Evolutionary conservation across 2,888 invertebrate species (phyloP).

Genomic region (Ectemnius lituratus): DNA sequence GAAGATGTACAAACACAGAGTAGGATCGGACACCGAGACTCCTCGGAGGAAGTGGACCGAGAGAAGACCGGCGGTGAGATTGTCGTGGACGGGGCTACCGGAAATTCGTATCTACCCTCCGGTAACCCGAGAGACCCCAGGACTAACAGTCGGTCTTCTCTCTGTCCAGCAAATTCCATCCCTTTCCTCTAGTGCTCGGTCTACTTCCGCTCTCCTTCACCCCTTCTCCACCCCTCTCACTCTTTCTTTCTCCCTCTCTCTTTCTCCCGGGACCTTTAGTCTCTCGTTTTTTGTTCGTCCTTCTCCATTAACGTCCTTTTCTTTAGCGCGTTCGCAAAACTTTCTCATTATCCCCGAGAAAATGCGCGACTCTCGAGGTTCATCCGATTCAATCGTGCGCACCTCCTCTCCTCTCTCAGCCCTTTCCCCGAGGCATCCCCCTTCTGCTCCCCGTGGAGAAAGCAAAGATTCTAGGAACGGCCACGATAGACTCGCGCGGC

Average conservation of each 20-base stretch:
- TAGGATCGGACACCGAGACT: background rate
- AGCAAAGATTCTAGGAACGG: constrained; percentile 17
- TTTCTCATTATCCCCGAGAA: constrained; percentile 57
- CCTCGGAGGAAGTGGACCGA: constrained; percentile 15
- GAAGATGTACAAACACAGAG: background rate
- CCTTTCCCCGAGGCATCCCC: background rate
- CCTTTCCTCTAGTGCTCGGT: background rate
- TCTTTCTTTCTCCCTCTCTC: constrained; percentile 18
- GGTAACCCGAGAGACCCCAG: constrained; percentile 47
- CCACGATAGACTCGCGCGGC: constrained; percentile 20
- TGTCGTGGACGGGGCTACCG: constrained; percentile 40
- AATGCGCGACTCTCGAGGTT: constrained; percentile 48
- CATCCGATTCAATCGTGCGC: constrained; percentile 37
- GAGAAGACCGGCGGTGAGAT: constrained; percentile 38
- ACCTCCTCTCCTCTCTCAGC: constrained; percentile 11
- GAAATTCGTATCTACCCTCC: constrained; percentile 55
- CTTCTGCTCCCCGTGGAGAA: constrained; percentile 1
- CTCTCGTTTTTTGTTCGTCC: constrained; percentile 37
- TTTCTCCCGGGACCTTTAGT: background rate
- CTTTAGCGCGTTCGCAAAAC: constrained; percentile 48
- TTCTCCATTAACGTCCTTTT: constrained; percentile 55
- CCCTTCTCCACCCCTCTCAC: background rate
- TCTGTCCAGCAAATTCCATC: constrained; percentile 51
- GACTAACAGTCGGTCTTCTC: constrained; percentile 39
- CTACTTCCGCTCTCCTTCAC: constrained; percentile 19